Percentiles rank a stretch among this genome's conserved stretches.
These are phyloP conservation scores for Teleogryllus occipitalis DNA, from an alignment of 1,140 invertebrate species.

Conservation along the genomic window DNA sequence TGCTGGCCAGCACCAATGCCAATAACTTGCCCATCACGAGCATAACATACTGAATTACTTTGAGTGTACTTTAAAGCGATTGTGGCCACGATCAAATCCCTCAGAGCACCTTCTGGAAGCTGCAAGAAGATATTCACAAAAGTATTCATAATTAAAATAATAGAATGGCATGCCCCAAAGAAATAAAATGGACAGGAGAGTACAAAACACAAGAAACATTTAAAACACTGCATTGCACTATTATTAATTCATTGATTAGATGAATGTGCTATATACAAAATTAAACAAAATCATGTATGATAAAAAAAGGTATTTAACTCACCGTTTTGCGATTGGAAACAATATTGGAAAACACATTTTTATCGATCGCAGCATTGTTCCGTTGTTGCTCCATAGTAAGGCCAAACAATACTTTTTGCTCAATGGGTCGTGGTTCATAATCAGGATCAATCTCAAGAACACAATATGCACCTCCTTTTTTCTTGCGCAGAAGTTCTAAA, in stretches of 20 bases:
- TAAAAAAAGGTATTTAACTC: background rate
- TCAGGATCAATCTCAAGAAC: conserved; percentile 83
- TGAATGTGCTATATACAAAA: background rate
- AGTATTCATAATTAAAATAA: background rate
- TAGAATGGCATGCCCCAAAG: background rate
- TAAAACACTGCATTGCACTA: no score
- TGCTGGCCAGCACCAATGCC: conserved; percentile 98
- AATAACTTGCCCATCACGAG: conserved; percentile 84
- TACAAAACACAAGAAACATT: no score
- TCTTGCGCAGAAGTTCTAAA: conserved; percentile 82
- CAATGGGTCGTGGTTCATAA: conserved; percentile 72
- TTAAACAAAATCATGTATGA: background rate
- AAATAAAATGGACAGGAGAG: background rate
- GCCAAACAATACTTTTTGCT: conserved; percentile 85
- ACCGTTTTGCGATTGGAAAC: conserved; percentile 38
- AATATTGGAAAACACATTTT: conserved; percentile 72
- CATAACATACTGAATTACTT: conserved; percentile 94
- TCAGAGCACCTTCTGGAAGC: conserved; percentile 63
- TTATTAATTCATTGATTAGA: background rate
- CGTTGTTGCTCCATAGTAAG: conserved; percentile 84
- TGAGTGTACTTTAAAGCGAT: conserved; percentile 97
- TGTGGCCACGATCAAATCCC: conserved; percentile 91
- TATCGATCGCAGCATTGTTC: conserved; percentile 81
- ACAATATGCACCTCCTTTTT: conserved; percentile 91
- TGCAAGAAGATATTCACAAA: conserved; percentile 29